Base-by-base conservation (phyloP, 2,113 vertebrate species). In the Solenodon paradoxus region DNA sequence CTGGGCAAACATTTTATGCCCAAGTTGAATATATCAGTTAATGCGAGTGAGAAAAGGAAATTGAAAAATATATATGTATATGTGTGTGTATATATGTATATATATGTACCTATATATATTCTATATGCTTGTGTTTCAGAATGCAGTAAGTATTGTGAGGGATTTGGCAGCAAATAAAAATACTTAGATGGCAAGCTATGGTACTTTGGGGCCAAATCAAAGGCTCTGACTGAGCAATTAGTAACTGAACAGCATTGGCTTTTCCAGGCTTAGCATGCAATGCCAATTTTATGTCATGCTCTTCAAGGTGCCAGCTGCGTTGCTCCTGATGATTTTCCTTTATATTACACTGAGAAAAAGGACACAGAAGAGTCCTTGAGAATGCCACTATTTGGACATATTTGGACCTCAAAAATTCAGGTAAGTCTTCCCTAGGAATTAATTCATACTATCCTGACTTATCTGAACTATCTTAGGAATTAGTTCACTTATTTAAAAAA, bases 1-100 rank as follows among this genome's bases (percentile, higher is more conserved):
- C 96, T 93, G 92, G 81, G 94, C 74, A 96, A 95, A 94, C 53
- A 96, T 74, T 94, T 97, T 77, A 68, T 49, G 64, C 47, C 75
- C 86, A 95, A 84, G 86, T 88, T 49, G 92, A 97, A 94, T 64
- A 57, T 40, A 92, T 61, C 95, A 95, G 92, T 61, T 93, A 90
- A 95, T 88, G 51, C 86, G 86, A 95, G 51, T 66, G 51, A 95
- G 47, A 81, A 78, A 93, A 72, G 2, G 20, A 47, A 91, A 95
- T 66, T n/a, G n/a, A n/a, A n/a, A n/a, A n/a, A n/a, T n/a, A n/a
- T n/a, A n/a, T n/a, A n/a, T n/a, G n/a, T n/a, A n/a, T n/a, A n/a
- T n/a, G n/a, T n/a, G n/a, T n/a, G n/a, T n/a, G n/a, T n/a, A n/a
- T n/a, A n/a, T n/a, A n/a, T n/a, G n/a, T n/a, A n/a, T n/a, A n/a